phyloP scores from a whole-genome alignment of 1,140 invertebrate species.

The Drosophila tropicalis region DNA sequence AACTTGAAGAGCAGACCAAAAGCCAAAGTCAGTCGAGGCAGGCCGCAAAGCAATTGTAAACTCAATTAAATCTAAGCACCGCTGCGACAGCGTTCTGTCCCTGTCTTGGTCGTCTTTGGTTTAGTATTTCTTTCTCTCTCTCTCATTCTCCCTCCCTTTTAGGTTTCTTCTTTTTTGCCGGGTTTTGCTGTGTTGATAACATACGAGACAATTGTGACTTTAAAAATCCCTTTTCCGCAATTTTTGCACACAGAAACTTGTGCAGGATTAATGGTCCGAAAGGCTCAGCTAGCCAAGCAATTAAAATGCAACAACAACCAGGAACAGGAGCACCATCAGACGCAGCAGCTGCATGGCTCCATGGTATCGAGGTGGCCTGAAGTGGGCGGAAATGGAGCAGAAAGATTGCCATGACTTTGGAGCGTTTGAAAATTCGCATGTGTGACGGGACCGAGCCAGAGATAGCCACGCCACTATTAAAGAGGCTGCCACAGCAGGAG shows the following conservation, averaged over 20 bases:
- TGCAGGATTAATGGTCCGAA: constrained; percentile 77
- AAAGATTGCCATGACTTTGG: constrained; percentile 77
- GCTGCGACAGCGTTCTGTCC: constrained; percentile 52
- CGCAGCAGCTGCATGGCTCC: constrained; percentile 24
- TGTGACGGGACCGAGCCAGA: constrained; percentile 64
- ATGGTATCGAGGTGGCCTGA: constrained; percentile 24
- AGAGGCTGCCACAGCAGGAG: constrained; percentile 51
- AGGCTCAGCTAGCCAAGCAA: constrained; percentile 73
- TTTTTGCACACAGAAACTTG: constrained; percentile 70
- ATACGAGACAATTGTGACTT: constrained; percentile 78
- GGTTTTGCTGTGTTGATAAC: constrained; percentile 61
- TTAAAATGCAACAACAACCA: constrained; percentile 75
- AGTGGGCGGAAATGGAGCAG: constrained; percentile 75
- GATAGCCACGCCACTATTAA: constrained; percentile 71
- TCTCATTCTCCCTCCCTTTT: constrained; percentile 2
- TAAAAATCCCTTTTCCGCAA: constrained; percentile 76
- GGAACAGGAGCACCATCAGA: constrained; percentile 19
- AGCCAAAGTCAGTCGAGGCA: constrained; percentile 24
- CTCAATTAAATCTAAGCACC: constrained; percentile 79
- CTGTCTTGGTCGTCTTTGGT: constrained; percentile 8
- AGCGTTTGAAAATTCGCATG: constrained; percentile 75
- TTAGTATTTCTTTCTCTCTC: background rate
- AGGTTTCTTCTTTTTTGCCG: background rate
- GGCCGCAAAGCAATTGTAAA: constrained; percentile 77
- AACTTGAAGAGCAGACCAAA: constrained; percentile 44